A percentile compares a stretch with the other conserved stretches of the same genome.
phyloP scores from a whole-genome alignment of 2,113 vertebrate genomes.

The Melanocharis versteri region DNA sequence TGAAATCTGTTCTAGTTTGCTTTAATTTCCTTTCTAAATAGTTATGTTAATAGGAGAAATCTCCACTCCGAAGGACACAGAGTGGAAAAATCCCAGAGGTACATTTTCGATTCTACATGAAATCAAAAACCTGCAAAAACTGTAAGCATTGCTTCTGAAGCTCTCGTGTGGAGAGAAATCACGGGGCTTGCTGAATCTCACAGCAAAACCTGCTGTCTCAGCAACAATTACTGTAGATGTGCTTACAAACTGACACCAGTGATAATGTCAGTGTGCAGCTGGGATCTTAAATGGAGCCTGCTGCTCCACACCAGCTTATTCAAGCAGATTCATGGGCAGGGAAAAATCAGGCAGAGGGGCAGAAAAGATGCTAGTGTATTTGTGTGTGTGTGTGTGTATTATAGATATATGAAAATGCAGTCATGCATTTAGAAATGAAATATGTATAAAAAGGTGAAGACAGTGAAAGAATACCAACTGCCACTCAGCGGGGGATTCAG shows the following conservation, averaged over 20 bases:
- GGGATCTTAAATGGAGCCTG: slow-evolving; percentile 12
- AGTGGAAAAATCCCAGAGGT: neutral
- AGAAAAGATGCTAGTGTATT: neutral
- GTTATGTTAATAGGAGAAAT: neutral
- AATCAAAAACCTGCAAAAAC: neutral
- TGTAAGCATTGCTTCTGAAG: neutral
- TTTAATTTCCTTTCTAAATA: neutral
- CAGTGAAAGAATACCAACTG: neutral
- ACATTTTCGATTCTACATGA: neutral
- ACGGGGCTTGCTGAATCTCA: neutral
- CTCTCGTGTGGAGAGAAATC: neutral
- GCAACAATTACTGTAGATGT: slow-evolving; percentile 1
- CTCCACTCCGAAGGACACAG: neutral
- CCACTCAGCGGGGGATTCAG: neutral
- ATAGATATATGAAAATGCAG: neutral
- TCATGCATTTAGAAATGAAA: neutral
- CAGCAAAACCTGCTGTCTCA: slow-evolving; percentile 34
- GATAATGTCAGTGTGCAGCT: slow-evolving; percentile 31
- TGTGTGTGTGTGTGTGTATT: neutral
- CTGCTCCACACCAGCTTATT: neutral
- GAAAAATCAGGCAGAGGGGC: neutral
- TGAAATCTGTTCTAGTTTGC: neutral
- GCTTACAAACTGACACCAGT: slow-evolving; percentile 15
- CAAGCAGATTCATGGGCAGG: neutral
- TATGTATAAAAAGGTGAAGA: neutral